These are phyloP conservation scores for Anneissia japonica DNA, from an alignment of 35 echinoderm and acorn worm genomes.

Conservation along the genomic window DNA sequence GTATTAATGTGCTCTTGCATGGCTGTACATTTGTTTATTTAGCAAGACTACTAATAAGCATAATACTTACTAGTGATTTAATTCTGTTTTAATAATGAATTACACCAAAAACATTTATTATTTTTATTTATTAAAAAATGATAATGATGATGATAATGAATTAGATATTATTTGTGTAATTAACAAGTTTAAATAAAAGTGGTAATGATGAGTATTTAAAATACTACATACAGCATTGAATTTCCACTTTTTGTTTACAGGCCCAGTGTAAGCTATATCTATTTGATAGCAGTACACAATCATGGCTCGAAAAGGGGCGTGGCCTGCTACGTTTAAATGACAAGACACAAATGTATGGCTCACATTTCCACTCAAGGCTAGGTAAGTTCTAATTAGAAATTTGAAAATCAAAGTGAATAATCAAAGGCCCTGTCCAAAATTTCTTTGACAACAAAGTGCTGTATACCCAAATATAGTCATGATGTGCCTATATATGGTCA, in stretches of 20 bases:
- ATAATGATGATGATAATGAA: neutral
- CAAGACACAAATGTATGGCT: conserved; percentile 24
- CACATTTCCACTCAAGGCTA: conserved; percentile 79
- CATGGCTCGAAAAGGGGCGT: conserved; percentile 87
- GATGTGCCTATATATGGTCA: too few relatives aligned
- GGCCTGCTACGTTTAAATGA: conserved; percentile 83
- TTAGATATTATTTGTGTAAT: neutral
- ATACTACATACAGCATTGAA: too few relatives aligned
- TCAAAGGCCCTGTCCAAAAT: neutral
- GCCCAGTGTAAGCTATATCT: conserved; percentile 90
- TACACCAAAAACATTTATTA: neutral
- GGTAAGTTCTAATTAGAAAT: conserved; percentile 30
- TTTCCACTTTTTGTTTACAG: conserved; percentile 17
- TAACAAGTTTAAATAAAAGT: neutral
- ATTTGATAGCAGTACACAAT: conserved; percentile 63
- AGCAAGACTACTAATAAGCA: too few relatives aligned
- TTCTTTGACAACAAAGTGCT: neutral
- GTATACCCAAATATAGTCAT: neutral
- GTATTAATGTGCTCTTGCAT: too few relatives aligned
- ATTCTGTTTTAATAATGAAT: too few relatives aligned
- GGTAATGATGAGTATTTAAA: neutral
- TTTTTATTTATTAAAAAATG: neutral
- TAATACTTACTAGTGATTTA: too few relatives aligned
- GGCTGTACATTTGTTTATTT: too few relatives aligned
- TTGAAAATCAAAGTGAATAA: neutral